Percentiles rank a stretch among this genome's conserved stretches.
Conservation (phyloP, 1,140 invertebrate species). For the Pentalonia nigronervosa region DNA sequence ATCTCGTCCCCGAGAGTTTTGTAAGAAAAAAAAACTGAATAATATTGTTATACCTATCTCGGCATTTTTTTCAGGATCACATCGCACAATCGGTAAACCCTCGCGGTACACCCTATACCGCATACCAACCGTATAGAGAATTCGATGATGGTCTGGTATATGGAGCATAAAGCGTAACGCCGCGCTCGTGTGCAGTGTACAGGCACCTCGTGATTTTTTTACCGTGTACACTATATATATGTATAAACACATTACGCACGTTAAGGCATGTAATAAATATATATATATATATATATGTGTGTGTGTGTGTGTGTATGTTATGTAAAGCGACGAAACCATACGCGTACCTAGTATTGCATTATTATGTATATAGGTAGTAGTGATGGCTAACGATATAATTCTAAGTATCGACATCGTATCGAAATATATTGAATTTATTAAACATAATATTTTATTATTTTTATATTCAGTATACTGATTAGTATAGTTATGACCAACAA, state of each 20-base stretch:
- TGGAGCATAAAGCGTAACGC: constrained; percentile 44
- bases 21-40: too few relatives aligned
- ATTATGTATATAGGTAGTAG: background rate
- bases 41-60: too few relatives aligned
- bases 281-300: too few relatives aligned
- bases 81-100: too few relatives aligned
- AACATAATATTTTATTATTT: too few relatives aligned
- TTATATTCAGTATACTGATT: too few relatives aligned
- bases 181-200: background rate
- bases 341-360: background rate
- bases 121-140: background rate
- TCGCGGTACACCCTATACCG: background rate
- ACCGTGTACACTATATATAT: background rate
- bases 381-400: too few relatives aligned
- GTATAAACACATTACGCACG: background rate
- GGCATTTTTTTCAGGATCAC: too few relatives aligned
- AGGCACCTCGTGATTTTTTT: background rate
- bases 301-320: background rate
- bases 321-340: constrained; percentile 26
- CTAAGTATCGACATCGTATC: too few relatives aligned
- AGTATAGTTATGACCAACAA: too few relatives aligned
- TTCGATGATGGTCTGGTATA: constrained; percentile 2
- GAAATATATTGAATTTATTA: too few relatives aligned
- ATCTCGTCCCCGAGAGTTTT: too few relatives aligned
- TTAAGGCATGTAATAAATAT: constrained; percentile 6